Conservation (phyloP, 2,797 vertebrate genomes). For the Pipistrellus kuhlii region DNA sequence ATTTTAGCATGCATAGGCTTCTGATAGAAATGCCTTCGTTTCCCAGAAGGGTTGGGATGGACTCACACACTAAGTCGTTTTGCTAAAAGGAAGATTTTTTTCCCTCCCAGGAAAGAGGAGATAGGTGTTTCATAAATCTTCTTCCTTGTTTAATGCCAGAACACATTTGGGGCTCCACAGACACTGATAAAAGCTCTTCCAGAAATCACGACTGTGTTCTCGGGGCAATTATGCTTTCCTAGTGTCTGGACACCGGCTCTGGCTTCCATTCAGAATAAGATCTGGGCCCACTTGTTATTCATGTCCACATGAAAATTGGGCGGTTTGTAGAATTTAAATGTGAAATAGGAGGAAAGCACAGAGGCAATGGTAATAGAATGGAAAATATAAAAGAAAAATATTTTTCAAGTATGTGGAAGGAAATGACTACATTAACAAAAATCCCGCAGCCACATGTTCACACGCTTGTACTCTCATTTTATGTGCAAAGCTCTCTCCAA, state of each 20-base stretch:
- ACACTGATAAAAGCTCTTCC: slow-evolving; percentile 72
- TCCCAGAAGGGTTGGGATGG: slow-evolving; percentile 75
- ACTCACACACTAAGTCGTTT: slow-evolving; percentile 74
- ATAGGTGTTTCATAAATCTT: slow-evolving; percentile 81
- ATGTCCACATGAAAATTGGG: slow-evolving; percentile 66
- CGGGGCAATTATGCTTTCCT: slow-evolving; percentile 64
- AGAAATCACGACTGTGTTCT: slow-evolving; percentile 67
- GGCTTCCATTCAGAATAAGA: slow-evolving; percentile 77
- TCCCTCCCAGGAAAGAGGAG: slow-evolving; percentile 76
- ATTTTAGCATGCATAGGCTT: slow-evolving; percentile 80
- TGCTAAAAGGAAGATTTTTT: slow-evolving; percentile 73
- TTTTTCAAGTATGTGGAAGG: slow-evolving; percentile 71
- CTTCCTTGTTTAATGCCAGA: slow-evolving; percentile 68
- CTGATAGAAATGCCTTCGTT: slow-evolving; percentile 77
- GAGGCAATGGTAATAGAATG: slow-evolving; percentile 41
- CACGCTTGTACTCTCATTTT: background rate
- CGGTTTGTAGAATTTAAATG: slow-evolving; percentile 73
- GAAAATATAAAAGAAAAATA: slow-evolving; percentile 66
- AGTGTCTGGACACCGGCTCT: slow-evolving; percentile 64
- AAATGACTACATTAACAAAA: slow-evolving; percentile 67
- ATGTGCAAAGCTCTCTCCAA: slow-evolving; percentile 38
- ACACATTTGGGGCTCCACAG: slow-evolving; percentile 58
- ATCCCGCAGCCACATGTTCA: slow-evolving; percentile 56
- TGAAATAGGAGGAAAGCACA: slow-evolving; percentile 69
- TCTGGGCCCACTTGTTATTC: slow-evolving; percentile 73